Conservation (phyloP, 2,113 vertebrate species). For the Sylvietta virens region DNA sequence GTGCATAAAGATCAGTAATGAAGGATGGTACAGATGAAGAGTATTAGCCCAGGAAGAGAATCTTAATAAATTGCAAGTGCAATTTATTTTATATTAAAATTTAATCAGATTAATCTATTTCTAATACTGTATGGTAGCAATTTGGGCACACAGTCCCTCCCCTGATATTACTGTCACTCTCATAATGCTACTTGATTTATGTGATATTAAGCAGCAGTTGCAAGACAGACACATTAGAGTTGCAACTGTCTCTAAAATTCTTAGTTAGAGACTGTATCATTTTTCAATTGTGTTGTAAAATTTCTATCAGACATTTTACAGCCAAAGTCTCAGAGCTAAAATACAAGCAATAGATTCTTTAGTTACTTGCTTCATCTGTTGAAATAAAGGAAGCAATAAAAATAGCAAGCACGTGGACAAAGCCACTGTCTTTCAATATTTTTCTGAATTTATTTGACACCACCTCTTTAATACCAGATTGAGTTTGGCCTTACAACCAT, state of each 20-base stretch:
- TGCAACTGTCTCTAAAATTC: background rate
- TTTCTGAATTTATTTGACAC: background rate
- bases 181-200: background rate
- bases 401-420: background rate
- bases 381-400: background rate
- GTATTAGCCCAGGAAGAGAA: background rate
- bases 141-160: background rate
- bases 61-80: background rate
- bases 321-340: background rate
- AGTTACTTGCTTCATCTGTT: background rate
- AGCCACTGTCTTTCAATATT: background rate
- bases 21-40: background rate
- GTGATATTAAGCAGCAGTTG: background rate
- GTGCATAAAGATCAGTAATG: background rate
- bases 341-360: background rate
- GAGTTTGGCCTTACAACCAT: background rate
- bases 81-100: slow-evolving; percentile 32
- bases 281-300: background rate
- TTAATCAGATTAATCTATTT: slow-evolving; percentile 5
- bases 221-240: background rate
- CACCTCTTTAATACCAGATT: background rate
- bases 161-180: background rate
- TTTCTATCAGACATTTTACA: background rate
- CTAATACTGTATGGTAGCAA: background rate
- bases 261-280: background rate